phyloP scores from a whole-genome alignment of 1,140 invertebrate species.

The Drosophila arizonae region DNA sequence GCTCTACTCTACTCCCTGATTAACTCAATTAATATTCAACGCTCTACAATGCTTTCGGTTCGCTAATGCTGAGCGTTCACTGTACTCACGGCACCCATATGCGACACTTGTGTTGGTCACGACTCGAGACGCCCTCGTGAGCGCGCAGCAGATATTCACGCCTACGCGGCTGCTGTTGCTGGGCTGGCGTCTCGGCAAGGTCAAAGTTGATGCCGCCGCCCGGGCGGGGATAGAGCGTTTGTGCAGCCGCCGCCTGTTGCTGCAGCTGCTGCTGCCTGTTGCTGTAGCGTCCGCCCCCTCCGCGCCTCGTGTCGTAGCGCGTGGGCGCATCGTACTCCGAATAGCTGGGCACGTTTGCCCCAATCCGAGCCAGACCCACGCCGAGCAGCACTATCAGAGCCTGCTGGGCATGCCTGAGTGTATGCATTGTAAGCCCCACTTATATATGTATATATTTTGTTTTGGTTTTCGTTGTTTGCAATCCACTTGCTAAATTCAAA shows the following conservation, averaged over 20 bases:
- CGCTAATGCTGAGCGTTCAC: not conserved
- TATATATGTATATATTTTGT: not conserved
- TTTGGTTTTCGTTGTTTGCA: slow-evolving; percentile 30
- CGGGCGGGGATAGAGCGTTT: slow-evolving; percentile 32
- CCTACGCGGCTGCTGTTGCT: slow-evolving; percentile 18
- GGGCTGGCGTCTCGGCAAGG: not conserved
- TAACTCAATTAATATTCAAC: too few species aligned
- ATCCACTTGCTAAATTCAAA: slow-evolving; percentile 56
- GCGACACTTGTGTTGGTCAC: slow-evolving; percentile 56
- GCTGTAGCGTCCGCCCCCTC: slow-evolving; percentile 9
- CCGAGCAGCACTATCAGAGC: slow-evolving; percentile 24
- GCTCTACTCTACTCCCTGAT: too few species aligned
- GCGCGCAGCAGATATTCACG: slow-evolving; percentile 54
- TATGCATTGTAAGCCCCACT: slow-evolving; percentile 24
- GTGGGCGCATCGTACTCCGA: slow-evolving; percentile 44
- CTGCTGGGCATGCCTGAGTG: slow-evolving; percentile 15
- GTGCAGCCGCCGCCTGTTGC: slow-evolving; percentile 12
- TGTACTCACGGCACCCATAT: slow-evolving; percentile 76
- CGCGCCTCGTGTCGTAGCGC: slow-evolving; percentile 27
- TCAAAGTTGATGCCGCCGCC: slow-evolving; percentile 24
- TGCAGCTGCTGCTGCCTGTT: slow-evolving; percentile 28
- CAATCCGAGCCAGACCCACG: slow-evolving; percentile 19
- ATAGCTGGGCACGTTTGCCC: slow-evolving; percentile 24
- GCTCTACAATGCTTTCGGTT: not conserved
- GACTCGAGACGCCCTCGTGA: slow-evolving; percentile 41